These are phyloP conservation scores for Heterodera carotae DNA, from an alignment of 1,140 invertebrate genomes.

Conservation along the genomic window DNA sequence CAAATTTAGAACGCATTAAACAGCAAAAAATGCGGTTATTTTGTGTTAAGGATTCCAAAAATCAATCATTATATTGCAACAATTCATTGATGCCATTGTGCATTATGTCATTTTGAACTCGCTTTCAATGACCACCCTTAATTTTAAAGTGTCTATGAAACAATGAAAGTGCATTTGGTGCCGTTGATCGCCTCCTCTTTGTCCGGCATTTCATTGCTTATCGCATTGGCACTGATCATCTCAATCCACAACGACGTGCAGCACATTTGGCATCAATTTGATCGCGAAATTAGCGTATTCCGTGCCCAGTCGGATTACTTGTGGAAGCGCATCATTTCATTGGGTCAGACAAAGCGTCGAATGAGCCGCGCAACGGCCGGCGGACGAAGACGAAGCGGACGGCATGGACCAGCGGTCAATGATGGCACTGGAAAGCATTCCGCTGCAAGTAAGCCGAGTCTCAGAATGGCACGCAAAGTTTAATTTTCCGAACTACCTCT, in stretches of 20 bases:
- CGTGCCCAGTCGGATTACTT: conserved; percentile 60
- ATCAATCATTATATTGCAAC: no score
- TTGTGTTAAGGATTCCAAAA: no score
- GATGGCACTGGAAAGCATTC: no score
- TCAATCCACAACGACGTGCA: conserved; percentile 61
- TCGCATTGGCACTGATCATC: conserved; percentile 52
- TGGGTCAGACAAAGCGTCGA: conserved; percentile 40
- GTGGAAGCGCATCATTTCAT: conserved; percentile 57
- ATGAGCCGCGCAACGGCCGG: conserved; percentile 41
- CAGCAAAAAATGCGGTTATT: no score
- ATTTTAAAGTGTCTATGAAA: no score
- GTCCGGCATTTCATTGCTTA: conserved; percentile 55
- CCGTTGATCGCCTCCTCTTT: conserved; percentile 64
- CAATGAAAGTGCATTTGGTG: conserved; percentile 62
- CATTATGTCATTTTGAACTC: no score
- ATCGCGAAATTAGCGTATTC: conserved; percentile 56
- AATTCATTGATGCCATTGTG: no score
- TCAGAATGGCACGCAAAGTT: background rate
- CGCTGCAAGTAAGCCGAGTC: no score
- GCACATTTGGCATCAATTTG: conserved; percentile 57
- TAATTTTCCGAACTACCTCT: background rate
- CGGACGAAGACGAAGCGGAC: conserved; percentile 33
- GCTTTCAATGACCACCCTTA: no score
- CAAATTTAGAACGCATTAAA: no score
- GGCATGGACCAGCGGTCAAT: no score